Conservation (phyloP, 2,797 vertebrate species). For the Momotus momota region DNA sequence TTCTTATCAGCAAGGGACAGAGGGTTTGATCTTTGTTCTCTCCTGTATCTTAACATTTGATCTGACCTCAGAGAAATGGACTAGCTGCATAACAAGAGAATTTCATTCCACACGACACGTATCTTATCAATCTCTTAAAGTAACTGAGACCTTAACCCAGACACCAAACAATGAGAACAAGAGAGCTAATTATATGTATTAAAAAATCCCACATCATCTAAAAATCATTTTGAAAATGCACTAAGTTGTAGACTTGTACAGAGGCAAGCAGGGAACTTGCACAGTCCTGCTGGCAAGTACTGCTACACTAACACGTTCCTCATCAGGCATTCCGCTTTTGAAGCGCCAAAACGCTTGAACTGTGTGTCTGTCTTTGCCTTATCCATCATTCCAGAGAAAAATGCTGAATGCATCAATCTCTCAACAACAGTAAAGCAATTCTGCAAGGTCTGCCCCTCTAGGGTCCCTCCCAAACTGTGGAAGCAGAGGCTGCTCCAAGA, state of each 20-base stretch:
- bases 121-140: neutral
- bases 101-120: neutral
- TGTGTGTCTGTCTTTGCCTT: neutral
- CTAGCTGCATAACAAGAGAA: neutral
- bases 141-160: neutral
- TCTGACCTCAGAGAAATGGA: neutral
- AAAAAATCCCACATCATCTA: neutral
- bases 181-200: neutral
- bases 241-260: neutral
- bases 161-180: neutral
- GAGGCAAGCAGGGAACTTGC: neutral
- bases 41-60: neutral
- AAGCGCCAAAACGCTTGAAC: neutral
- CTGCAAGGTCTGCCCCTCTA: neutral
- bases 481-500: neutral
- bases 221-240: neutral
- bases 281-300: neutral
- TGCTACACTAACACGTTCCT: neutral
- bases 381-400: neutral
- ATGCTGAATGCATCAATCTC: neutral
- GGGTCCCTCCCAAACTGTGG: neutral
- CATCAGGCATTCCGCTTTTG: neutral
- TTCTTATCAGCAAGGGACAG: neutral
- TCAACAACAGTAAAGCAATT: neutral
- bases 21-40: neutral